Evolutionary conservation across 2,113 vertebrate species (phyloP), one percentile per base, ranked within the genome.

Genomic region (Poeciliopsis turrubarensis): DNA sequence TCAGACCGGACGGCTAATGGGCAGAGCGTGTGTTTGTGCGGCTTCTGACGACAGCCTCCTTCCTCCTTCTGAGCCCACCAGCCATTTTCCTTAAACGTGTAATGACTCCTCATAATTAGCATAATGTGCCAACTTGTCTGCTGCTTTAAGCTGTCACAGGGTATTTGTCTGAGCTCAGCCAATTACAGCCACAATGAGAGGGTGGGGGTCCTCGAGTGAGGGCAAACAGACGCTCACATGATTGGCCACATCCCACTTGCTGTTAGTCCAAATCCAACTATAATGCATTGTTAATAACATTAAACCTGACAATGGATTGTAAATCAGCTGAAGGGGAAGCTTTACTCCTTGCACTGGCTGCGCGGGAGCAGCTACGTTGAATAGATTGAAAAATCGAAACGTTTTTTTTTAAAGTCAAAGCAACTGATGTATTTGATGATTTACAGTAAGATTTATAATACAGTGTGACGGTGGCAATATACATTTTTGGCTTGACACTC

Each of bases 41-140:
- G 84, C 79, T 87, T 69, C 75, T 72, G 74, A 63, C 44, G 73
- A 87, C 95, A 94, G 95, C 95, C 95, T 95, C 93, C 93, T 60
- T 82, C 68, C 70, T 82, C 77, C 66, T 76, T 64, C 70, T 61
- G 77, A 85, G 89, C 86, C 90, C 89, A 89, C 81, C 78, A 90
- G 91, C 87, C 85, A 87, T 90, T 60, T 90, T 87, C 81, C 83
- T 86, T 92, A 90, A 91, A 93, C 89, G 92, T 93, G 89, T 93
- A 93, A 94, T 90, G 92, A 92, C 91, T 90, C 88, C 77, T 92
- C 87, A 86, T 93, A 93, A 93, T 94, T 94, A 94, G 90, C 91
- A 94, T 93, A 92, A 94, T 94, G 91, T 91, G 85, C 89, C 90
- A 92, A 93, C 91, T 90, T 92, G 91, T 93, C 92, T 83, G 87